Percentiles rank a stretch among this genome's conserved stretches.
Conservation (phyloP, 2,797 vertebrate genomes). For the Thunnus albacares region DNA sequence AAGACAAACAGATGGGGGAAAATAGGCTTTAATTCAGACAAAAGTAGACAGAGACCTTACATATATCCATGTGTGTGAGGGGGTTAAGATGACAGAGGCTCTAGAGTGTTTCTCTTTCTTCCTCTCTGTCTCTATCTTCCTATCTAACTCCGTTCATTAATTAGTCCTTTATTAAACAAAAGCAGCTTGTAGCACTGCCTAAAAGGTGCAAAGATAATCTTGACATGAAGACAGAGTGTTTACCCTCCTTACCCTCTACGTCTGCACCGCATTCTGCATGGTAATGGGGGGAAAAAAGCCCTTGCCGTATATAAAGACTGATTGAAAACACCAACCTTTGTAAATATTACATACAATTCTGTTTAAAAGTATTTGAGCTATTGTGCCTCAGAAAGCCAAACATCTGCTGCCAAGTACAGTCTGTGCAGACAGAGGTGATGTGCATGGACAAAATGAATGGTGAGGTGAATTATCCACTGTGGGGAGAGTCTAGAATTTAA, state of each 20-base stretch:
- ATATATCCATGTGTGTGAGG: slow-evolving; percentile 41
- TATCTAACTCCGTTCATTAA: slow-evolving; percentile 78
- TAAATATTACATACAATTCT: slow-evolving; percentile 65
- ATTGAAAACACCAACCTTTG: slow-evolving; percentile 67
- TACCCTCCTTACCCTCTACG: slow-evolving; percentile 72
- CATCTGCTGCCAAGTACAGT: slow-evolving; percentile 61
- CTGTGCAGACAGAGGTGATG: slow-evolving; percentile 47
- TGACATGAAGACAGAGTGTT: slow-evolving; percentile 80
- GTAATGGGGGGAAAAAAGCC: slow-evolving; percentile 57
- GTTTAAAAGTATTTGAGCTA: slow-evolving; percentile 64
- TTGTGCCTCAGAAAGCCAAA: slow-evolving; percentile 57
- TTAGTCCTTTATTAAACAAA: slow-evolving; percentile 83
- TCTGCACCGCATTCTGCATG: slow-evolving; percentile 53
- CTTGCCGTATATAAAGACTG: slow-evolving; percentile 53
- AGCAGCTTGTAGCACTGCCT: slow-evolving; percentile 74
- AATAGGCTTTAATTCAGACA: slow-evolving; percentile 48
- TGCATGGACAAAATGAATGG: slow-evolving; percentile 47
- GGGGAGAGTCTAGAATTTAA: slow-evolving; percentile 71
- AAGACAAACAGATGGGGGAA: slow-evolving; percentile 47
- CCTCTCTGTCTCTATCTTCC: slow-evolving; percentile 52
- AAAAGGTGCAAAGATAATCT: slow-evolving; percentile 80
- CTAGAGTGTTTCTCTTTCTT: slow-evolving; percentile 46
- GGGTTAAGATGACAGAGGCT: slow-evolving; percentile 36
- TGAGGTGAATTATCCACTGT: slow-evolving; percentile 64
- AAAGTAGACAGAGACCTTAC: slow-evolving; percentile 52